Evolutionary conservation across 2,888 invertebrate genomes (phyloP).

Genomic region (Notodonta ziczac): DNA sequence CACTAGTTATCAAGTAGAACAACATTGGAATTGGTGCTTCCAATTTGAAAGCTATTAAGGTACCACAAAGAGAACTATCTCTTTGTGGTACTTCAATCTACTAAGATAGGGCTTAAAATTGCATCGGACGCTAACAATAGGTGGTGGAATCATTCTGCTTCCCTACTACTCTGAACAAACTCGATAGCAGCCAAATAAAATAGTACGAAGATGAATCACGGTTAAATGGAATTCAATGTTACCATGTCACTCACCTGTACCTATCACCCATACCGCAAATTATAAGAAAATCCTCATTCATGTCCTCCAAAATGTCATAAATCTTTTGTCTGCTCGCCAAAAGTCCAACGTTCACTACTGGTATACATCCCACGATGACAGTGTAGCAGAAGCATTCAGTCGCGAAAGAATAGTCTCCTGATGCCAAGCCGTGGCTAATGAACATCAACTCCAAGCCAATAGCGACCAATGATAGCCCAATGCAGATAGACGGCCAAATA

Average conservation of each 20-base stretch:
- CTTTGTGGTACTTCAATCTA: too few relatives aligned
- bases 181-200: too few relatives aligned
- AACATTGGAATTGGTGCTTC: too few relatives aligned
- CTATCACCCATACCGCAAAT: slow-evolving; percentile 49
- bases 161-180: too few relatives aligned
- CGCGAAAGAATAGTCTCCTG: slow-evolving; percentile 55
- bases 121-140: too few relatives aligned
- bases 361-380: slow-evolving; percentile 49
- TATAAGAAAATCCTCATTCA: slow-evolving; percentile 56
- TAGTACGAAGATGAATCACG: background rate
- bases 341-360: slow-evolving; percentile 45
- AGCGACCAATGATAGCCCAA: slow-evolving; percentile 32
- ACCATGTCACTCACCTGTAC: slow-evolving; percentile 48
- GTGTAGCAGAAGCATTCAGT: slow-evolving; percentile 65
- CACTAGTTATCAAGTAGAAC: too few relatives aligned
- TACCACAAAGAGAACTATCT: too few relatives aligned
- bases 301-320: slow-evolving; percentile 44
- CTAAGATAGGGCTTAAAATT: too few relatives aligned
- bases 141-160: too few relatives aligned
- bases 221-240: background rate
- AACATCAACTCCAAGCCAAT: slow-evolving; percentile 45
- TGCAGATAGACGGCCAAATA: slow-evolving; percentile 47
- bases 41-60: too few relatives aligned
- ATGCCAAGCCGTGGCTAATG: slow-evolving; percentile 44
- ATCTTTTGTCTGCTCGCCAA: slow-evolving; percentile 44